Base-by-base conservation (phyloP, 2,113 vertebrate genomes). In the Psilopsiagon aymara region DNA sequence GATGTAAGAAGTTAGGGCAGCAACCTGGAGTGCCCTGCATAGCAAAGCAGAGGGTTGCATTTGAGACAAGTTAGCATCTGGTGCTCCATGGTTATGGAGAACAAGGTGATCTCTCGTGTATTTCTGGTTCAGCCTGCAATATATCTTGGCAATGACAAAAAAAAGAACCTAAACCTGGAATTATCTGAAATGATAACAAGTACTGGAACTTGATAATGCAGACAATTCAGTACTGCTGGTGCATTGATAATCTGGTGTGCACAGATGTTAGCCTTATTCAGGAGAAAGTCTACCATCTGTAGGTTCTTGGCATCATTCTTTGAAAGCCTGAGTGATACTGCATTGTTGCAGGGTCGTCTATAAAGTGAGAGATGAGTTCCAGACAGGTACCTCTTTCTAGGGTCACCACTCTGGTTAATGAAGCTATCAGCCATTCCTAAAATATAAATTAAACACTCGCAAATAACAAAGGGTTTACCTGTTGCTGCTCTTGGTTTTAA, bases 401-500 rank as follows among this genome's bases (percentile, higher is more conserved):
- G 10, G 35, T 44, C 41, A 43, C 1, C 1, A 39, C 25, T 67
- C 8, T 7, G 13, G 24, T 3, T 53, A 7, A 14, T 23, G 24
- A 35, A 57, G 5, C 77, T 55, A 63, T 11, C 11, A 41, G 17
- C 41, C 24, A 21, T 41, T 75, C 43, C 25, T 7, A 2, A 80
- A n/a, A 75, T 7, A n/a, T 10, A 9, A 8, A 10, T 52, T 49
- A 25, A 82, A 44, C 16, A 4, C 29, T 43, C 33, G 8, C 17
- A 64, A 69, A 53, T 63, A 49, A 79, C 28, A 29, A 85, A 86
- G 71, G 57, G 33, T 66, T 94, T 92, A 88, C 59, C 60, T 41
- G 43, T 46, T 64, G 23, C 77, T 90, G 57, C 82, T 95, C 79
- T 87, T 82, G 83, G 49, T 91, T 94, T 90, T 92, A 67, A 74